These are phyloP conservation scores for Rhopalosiphum maidis DNA, from an alignment of 1,140 invertebrate species.

Conservation along the genomic window DNA sequence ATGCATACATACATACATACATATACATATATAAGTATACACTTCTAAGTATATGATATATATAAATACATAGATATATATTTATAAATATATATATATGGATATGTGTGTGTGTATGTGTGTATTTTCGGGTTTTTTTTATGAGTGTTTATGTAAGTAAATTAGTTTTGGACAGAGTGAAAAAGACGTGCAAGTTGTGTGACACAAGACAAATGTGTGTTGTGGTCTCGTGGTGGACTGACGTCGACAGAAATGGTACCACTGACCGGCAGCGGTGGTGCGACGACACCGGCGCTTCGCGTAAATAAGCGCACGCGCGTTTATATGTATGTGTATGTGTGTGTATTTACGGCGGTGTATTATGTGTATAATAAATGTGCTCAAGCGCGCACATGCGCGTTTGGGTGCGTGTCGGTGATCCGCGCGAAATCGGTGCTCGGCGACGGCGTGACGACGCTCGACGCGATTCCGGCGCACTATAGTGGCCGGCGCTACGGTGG, in stretches of 20 bases:
- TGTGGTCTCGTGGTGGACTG: constrained; percentile 56
- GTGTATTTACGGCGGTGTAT: neutral
- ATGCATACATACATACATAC: neutral
- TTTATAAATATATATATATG: neutral
- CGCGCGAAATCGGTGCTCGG: constrained; percentile 41
- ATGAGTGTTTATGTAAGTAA: neutral
- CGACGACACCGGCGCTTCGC: neutral
- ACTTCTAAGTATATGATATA: neutral
- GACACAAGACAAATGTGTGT: constrained; percentile 14
- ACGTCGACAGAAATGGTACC: constrained; percentile 32
- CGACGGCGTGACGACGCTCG: constrained; percentile 27
- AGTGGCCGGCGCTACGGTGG: constrained; percentile 34
- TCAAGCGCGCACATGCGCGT: neutral
- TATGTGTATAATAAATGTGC: constrained; percentile 15
- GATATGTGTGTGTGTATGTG: neutral
- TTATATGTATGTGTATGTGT: no score
- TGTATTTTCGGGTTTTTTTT: neutral
- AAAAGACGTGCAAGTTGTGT: neutral
- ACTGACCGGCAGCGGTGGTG: constrained; percentile 28
- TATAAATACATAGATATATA: neutral
- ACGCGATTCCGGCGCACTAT: constrained; percentile 25
- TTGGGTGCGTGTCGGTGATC: neutral
- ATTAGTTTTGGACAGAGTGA: neutral
- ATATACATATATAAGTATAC: neutral
- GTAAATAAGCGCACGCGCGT: constrained; percentile 14